Conservation (phyloP, 2,113 vertebrate species). For the Hemicordylus capensis region DNA sequence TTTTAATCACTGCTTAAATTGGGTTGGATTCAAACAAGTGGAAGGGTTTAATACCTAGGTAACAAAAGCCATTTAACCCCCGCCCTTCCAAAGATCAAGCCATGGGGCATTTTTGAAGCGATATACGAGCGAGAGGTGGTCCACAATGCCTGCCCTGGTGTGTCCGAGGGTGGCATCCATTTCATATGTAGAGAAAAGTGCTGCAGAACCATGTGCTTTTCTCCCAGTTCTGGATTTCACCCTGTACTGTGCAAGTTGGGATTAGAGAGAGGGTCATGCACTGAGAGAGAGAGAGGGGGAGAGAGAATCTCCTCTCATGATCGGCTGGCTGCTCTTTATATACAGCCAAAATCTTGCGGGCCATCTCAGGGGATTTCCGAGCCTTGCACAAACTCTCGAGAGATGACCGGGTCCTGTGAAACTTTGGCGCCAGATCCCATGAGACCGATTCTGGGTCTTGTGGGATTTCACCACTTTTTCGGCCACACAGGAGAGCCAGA, state of each 20-base stretch:
- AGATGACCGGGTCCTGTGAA: too few species aligned
- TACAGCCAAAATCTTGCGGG: too few species aligned
- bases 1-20: neutral
- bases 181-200: neutral
- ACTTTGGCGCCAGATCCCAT: too few species aligned
- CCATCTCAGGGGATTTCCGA: too few species aligned
- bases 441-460: too few species aligned
- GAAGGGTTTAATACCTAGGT: neutral
- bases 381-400: too few species aligned
- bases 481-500: too few species aligned
- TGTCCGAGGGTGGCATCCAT: neutral
- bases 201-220: neutral
- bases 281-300: neutral
- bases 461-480: too few species aligned
- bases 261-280: too few species aligned
- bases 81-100: neutral
- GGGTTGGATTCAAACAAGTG: neutral
- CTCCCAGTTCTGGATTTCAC: neutral
- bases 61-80: neutral
- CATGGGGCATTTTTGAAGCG: neutral
- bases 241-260: too few species aligned
- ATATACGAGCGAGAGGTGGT: neutral
- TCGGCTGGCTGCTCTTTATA: too few species aligned
- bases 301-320: too few species aligned
- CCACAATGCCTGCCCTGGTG: neutral